Percentiles rank a stretch among this genome's conserved stretches.
Evolutionary conservation across 2,797 vertebrate species (phyloP).

Genomic region (Parotocinclus haroldoi): DNA sequence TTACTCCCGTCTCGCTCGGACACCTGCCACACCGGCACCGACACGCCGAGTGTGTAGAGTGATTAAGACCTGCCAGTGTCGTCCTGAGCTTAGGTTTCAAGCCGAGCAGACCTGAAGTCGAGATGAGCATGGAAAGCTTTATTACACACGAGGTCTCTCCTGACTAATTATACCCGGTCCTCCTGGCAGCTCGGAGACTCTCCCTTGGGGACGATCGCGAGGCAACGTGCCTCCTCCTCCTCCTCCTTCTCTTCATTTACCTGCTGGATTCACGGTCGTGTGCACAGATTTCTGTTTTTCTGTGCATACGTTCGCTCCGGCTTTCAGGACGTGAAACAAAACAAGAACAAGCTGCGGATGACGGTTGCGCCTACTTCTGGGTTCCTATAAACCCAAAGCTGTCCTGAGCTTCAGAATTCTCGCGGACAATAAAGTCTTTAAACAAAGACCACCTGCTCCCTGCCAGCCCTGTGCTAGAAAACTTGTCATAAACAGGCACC

Average conservation of each 20-base stretch:
- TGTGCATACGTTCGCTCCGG: no score
- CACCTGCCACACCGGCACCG: slow-evolving; percentile 25
- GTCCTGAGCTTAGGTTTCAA: slow-evolving; percentile 29
- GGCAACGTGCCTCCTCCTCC: slow-evolving; percentile 31
- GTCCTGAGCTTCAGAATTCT: background rate
- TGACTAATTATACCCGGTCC: slow-evolving; percentile 76
- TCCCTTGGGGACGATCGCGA: slow-evolving; percentile 58
- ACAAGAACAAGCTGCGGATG: background rate
- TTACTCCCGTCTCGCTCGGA: background rate
- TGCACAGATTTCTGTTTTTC: background rate
- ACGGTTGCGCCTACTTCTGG: no score
- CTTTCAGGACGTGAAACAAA: no score
- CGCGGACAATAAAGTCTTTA: slow-evolving; percentile 21
- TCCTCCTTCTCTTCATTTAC: slow-evolving; percentile 37
- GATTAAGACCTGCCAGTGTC: background rate
- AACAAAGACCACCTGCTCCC: slow-evolving; percentile 74
- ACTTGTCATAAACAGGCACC: slow-evolving; percentile 78
- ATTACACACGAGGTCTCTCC: slow-evolving; percentile 60
- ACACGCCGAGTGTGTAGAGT: background rate
- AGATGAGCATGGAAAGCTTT: slow-evolving; percentile 1
- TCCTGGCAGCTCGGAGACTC: slow-evolving; percentile 59
- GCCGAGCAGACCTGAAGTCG: background rate
- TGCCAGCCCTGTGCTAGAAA: slow-evolving; percentile 60
- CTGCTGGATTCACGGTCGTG: slow-evolving; percentile 48
- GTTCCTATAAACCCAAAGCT: no score